Conservation (phyloP, 2,888 invertebrate species). For the Neelides folsomi region DNA sequence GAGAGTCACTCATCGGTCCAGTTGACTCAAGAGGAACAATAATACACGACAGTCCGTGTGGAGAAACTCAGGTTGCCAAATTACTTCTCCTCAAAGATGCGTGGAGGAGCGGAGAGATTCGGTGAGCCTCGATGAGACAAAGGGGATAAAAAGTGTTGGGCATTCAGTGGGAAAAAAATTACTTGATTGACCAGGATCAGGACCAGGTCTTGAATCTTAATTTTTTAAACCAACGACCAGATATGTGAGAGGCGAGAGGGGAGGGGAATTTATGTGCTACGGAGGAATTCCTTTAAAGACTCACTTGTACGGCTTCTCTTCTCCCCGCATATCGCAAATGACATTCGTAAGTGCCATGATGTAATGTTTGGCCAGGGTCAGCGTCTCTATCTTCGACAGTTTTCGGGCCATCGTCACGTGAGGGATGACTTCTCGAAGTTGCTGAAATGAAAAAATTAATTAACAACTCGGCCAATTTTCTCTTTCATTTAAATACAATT, state of each 20-base stretch:
- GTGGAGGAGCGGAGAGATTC: not conserved
- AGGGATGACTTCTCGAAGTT: constrained; percentile 68
- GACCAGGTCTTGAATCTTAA: constrained; percentile 6
- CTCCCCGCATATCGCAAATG: constrained; percentile 64
- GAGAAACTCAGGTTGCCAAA: too few relatives aligned
- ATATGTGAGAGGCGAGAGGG: not conserved
- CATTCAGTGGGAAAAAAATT: not conserved
- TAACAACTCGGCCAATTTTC: not conserved
- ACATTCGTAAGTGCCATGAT: constrained; percentile 78
- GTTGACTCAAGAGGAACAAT: not conserved
- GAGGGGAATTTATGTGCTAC: not conserved
- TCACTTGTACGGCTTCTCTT: constrained; percentile 51
- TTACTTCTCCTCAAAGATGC: not conserved
- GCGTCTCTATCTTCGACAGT: constrained; percentile 73
- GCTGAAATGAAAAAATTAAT: constrained; percentile 41
- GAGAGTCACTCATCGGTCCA: not conserved
- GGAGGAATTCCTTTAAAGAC: constrained; percentile 11
- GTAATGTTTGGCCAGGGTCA: constrained; percentile 77
- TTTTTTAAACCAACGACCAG: not conserved
- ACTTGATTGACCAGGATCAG: not conserved
- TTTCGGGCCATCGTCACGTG: constrained; percentile 72
- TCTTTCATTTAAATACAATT: too few relatives aligned
- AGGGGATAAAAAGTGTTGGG: not conserved
- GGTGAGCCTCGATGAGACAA: not conserved
- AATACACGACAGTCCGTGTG: too few relatives aligned